phyloP scores from a whole-genome alignment of 1,140 invertebrate genomes.

The Patella vulgata region DNA sequence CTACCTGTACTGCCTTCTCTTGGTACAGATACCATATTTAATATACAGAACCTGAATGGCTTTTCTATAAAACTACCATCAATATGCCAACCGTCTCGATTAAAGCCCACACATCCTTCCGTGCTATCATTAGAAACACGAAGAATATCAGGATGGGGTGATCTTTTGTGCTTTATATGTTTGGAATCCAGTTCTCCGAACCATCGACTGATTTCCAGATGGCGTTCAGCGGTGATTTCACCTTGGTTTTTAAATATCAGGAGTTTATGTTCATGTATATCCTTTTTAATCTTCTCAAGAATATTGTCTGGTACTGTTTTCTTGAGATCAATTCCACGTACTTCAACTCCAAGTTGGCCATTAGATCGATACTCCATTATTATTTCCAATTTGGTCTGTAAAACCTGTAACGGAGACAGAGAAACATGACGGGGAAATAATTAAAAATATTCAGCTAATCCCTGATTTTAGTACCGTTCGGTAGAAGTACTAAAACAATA shows the following conservation, averaged over 20 bases:
- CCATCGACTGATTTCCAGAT: conserved; percentile 69
- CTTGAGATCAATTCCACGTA: conserved; percentile 61
- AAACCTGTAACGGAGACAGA: too few species aligned
- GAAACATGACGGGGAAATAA: too few species aligned
- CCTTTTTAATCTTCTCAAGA: conserved; percentile 62
- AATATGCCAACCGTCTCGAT: conserved; percentile 69
- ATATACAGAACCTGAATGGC: conserved; percentile 66
- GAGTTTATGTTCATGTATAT: conserved; percentile 62
- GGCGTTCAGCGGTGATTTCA: conserved; percentile 60
- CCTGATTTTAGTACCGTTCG: too few species aligned
- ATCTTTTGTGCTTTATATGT: conserved; percentile 67
- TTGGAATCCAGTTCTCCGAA: conserved; percentile 68
- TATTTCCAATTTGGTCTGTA: too few species aligned
- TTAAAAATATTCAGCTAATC: too few species aligned
- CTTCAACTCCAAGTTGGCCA: too few species aligned
- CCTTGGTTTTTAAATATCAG: conserved; percentile 68
- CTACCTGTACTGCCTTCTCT: conserved; percentile 61
- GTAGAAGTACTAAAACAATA: too few species aligned
- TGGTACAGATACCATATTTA: conserved; percentile 65
- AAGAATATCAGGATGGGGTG: conserved; percentile 69
- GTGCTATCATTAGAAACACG: conserved; percentile 66
- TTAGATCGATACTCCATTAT: too few species aligned
- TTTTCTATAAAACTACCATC: conserved; percentile 68
- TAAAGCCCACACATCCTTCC: conserved; percentile 68
- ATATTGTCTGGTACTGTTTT: conserved; percentile 58